phyloP scores from a whole-genome alignment of 2,113 vertebrate genomes.

The Progne subis region DNA sequence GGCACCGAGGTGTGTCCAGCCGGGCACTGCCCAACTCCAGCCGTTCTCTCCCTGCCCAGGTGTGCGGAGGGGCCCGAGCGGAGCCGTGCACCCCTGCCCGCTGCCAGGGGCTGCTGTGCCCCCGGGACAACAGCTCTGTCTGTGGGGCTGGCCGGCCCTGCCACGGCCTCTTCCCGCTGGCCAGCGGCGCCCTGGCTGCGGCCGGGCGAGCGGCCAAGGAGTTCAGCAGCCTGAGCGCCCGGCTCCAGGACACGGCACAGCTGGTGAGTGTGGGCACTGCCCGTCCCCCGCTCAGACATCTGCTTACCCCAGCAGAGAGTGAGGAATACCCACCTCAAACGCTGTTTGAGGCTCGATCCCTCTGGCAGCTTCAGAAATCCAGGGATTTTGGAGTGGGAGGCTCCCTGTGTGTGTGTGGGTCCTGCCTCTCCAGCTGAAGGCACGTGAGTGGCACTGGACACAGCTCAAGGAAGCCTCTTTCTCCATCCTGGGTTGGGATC shows the following conservation, averaged over 20 bases:
- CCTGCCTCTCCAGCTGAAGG: not conserved
- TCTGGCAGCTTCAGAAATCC: not conserved
- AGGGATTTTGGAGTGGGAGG: not conserved
- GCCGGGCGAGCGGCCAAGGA: slow-evolving; percentile 71
- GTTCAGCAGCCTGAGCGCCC: slow-evolving; percentile 73
- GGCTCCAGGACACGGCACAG: slow-evolving; percentile 77
- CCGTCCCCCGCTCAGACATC: fast-evolving
- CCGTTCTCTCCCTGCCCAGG: slow-evolving; percentile 66
- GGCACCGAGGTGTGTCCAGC: not conserved
- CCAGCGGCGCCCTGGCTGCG: slow-evolving; percentile 59
- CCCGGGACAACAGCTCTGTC: slow-evolving; percentile 28
- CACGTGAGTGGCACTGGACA: fast-evolving
- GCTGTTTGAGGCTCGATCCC: not conserved
- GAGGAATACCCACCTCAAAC: not conserved
- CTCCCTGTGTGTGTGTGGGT: fast-evolving
- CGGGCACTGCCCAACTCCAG: fast-evolving
- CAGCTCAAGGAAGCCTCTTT: not conserved
- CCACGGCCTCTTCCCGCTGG: slow-evolving; percentile 73
- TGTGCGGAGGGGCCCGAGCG: slow-evolving; percentile 81
- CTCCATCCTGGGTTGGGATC: not conserved
- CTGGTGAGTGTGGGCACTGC: slow-evolving; percentile 75
- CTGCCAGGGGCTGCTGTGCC: slow-evolving; percentile 82
- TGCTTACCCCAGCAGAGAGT: fast-evolving
- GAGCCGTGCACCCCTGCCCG: slow-evolving; percentile 79
- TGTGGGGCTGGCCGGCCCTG: slow-evolving; percentile 77